These are phyloP conservation scores for Pseudomyrmex gracilis DNA, from an alignment of 1,140 invertebrate genomes.

Conservation along the genomic window DNA sequence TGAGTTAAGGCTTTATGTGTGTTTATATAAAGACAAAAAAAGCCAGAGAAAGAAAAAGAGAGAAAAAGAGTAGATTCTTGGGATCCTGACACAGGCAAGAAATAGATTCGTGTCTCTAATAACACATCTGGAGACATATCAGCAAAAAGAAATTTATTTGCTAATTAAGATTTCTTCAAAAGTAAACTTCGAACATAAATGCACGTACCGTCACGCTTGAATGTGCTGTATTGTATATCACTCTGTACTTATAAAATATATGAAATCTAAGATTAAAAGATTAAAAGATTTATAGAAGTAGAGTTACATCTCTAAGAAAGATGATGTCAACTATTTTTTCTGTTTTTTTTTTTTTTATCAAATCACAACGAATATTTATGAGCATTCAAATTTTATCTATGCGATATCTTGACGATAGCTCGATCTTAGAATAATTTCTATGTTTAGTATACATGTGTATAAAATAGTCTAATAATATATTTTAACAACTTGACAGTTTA, in stretches of 20 bases:
- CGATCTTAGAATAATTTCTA: constrained; percentile 16
- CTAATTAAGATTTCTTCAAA: background rate
- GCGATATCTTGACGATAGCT: background rate
- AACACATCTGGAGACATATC: constrained; percentile 11
- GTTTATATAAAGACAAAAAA: background rate
- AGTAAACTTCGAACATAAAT: background rate
- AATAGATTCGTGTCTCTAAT: constrained; percentile 40
- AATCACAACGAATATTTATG: background rate
- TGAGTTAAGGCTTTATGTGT: background rate
- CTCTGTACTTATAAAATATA: too few species aligned
- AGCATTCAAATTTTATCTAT: background rate
- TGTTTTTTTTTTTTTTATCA: too few species aligned
- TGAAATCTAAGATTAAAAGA: too few species aligned
- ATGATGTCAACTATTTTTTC: too few species aligned
- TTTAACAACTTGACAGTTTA: constrained; percentile 50
- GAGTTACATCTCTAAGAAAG: too few species aligned
- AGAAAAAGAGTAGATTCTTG: background rate
- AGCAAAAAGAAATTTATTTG: constrained; percentile 11
- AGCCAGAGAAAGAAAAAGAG: background rate
- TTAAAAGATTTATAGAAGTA: too few species aligned
- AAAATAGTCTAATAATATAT: constrained; percentile 17
- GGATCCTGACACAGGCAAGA: constrained; percentile 31
- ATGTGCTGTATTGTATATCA: too few species aligned
- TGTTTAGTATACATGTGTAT: background rate
- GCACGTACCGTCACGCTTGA: background rate